Percentiles rank a stretch among this genome's conserved stretches.
phyloP scores from a whole-genome alignment of 2,888 invertebrate genomes.

The Drosophila nigritarsus region DNA sequence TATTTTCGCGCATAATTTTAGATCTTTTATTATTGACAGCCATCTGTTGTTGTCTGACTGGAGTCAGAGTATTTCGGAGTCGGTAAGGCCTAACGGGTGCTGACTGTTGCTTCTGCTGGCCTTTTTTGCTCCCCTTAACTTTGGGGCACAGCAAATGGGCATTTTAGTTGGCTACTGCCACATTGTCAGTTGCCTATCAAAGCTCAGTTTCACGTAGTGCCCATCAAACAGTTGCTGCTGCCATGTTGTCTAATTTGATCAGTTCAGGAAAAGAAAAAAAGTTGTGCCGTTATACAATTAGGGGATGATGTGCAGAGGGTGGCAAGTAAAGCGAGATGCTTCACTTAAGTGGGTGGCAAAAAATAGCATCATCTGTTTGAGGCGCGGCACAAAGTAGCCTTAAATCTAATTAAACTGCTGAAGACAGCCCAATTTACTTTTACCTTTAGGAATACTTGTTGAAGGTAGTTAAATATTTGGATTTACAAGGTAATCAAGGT shows the following conservation, averaged over 20 bases:
- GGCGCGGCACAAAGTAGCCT: neutral
- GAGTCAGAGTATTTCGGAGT: neutral
- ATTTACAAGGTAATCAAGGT: neutral
- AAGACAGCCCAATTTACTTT: constrained; percentile 1
- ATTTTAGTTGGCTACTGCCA: constrained; percentile 6
- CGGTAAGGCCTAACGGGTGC: neutral
- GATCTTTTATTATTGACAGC: too few relatives aligned
- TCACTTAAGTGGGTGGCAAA: constrained; percentile 12
- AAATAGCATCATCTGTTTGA: constrained; percentile 15
- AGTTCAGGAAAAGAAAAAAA: constrained; percentile 16
- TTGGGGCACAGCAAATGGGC: constrained; percentile 10
- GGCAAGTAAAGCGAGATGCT: constrained; percentile 1
- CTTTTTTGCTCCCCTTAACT: constrained; percentile 13
- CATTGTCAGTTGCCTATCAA: constrained; percentile 14
- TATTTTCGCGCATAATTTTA: too few relatives aligned
- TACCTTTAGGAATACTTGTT: neutral
- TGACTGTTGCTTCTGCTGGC: neutral
- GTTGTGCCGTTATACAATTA: constrained; percentile 30
- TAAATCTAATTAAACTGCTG: neutral
- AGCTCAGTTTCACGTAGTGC: constrained; percentile 46
- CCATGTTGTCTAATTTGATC: constrained; percentile 29
- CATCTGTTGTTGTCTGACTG: neutral
- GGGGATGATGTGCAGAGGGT: constrained; percentile 9
- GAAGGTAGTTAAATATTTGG: neutral
- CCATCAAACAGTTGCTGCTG: constrained; percentile 49